Conservation (phyloP, 2,113 vertebrate genomes). For the Acrocephalus arundinaceus region DNA sequence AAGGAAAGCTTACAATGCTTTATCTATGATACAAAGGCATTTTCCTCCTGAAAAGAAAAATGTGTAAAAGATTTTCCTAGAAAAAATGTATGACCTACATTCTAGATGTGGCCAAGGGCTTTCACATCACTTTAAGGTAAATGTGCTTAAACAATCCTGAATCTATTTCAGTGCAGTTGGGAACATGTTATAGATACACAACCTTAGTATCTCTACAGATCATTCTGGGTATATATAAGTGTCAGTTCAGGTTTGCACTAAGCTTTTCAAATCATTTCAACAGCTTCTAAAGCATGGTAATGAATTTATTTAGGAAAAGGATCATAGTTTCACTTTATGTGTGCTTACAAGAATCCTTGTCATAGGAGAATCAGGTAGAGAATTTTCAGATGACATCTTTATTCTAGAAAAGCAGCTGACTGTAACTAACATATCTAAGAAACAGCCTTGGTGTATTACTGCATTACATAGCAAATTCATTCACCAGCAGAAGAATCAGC, state of each 20-base stretch:
- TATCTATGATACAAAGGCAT: neutral
- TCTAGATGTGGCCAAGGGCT: neutral
- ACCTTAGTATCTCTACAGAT: neutral
- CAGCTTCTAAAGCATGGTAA: neutral
- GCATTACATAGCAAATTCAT: neutral
- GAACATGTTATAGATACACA: neutral
- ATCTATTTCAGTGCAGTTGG: neutral
- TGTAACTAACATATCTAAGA: neutral
- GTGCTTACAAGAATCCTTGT: neutral
- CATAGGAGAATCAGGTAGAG: neutral
- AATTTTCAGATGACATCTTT: neutral
- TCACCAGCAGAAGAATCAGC: neutral
- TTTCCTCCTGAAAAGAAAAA: neutral
- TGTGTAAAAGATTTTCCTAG: neutral
- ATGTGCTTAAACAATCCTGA: neutral
- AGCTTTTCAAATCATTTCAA: neutral
- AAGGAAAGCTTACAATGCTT: neutral
- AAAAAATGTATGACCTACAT: neutral
- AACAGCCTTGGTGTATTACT: neutral
- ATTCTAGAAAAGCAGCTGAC: neutral
- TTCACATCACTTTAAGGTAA: neutral
- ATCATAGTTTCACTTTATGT: neutral
- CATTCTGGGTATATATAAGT: neutral
- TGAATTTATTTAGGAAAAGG: neutral
- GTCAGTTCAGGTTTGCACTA: neutral